Evolutionary conservation across 2,888 invertebrate species (phyloP), one percentile per base, ranked within the genome.

Genomic region (Epistrophella euchroma): DNA sequence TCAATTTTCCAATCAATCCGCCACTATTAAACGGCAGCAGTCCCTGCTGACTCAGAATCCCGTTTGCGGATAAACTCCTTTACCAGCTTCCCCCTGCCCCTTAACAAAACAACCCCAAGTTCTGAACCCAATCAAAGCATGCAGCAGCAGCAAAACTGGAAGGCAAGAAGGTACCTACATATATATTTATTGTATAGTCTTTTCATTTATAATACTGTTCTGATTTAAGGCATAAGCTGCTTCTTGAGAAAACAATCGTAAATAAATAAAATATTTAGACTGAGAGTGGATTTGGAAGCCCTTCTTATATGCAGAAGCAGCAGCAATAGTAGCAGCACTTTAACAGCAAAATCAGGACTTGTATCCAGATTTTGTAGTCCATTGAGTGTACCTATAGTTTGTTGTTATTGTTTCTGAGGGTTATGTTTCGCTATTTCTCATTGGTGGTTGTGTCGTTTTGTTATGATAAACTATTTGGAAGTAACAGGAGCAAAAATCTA

Each of bases 1-100:
- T 87, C 83, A 87, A 87, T 87, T 87, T 87, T 87, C 87, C 78
- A 87, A 87, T 87, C 87, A 87, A 86, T 86, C 82, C 86, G 86
- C 77, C 77, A 70, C 86, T 86, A 86, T 86, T 86, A 86, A 66
- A 82, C 64, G 47, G 17, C 47, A 70, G 13, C 40, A 73, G 68
- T 70, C 74, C 35, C 70, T 66, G 71, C 56, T 28, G 55, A 71
- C 40, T 71, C 40, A 17, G 50, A 52, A 50, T 68, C 68, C 50
- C 37, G 50, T 52, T 68, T 66, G 47, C 40, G 52, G 52, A 68
- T 68, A 68, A 52, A 40, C 37, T 35, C 66, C 50, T 50, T 4
- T 47, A 11, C 10, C 22, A 13, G n/a, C 32, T 19, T 0, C 43
- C 25, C 10, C 15, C 2, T 9, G n/a, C 43, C 3, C 25, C 28